Base-by-base conservation (phyloP, 2,113 vertebrate genomes). In the Mus spicilegus region DNA sequence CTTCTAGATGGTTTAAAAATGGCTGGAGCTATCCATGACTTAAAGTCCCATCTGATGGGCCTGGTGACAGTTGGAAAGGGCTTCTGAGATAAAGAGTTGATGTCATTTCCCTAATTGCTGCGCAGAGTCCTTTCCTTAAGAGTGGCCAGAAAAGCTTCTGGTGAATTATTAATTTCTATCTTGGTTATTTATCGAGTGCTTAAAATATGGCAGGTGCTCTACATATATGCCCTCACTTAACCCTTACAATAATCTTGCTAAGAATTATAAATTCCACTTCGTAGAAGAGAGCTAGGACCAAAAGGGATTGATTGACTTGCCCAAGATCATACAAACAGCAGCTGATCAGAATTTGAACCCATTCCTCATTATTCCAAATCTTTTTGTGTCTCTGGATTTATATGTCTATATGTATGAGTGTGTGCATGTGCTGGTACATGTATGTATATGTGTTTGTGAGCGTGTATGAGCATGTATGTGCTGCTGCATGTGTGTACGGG, bases 121-220 rank as follows among this genome's bases (percentile, higher is more conserved):
- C 49, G 42, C 51, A 54, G 49, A 75, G 20, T 93, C 76, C 16
- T 82, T 22, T 93, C 82, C 81, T 76, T 65, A 77, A 89, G 86
- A 96, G 89, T 87, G 82, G 94, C 49, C 82, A 87, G 97, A 97
- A 98, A 95, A 96, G 96, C 94, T 89, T 86, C 89, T 96, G 33
- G 93, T 97, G 56, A 97, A 98, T 97, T 97, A 97, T 95, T 97
- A 97, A 98, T 97, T 97, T 93, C 85, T 87, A 72, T 95, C 76
- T 95, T 96, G 97, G 91, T 97, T 96, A 97, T 95, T 97, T 97
- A 97, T 85, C 63, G 96, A 97, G 89, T 89, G 89, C 89, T 96
- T 97, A 95, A 95, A 92, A 97, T 97, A 95, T 16, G 26, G 86
- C 96, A 97, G 92, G 95, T 93, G 77, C 86, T 97, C 96, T 97